Base-by-base conservation (phyloP, 1,140 invertebrate species). In the Palaemon carinicauda region DNA sequence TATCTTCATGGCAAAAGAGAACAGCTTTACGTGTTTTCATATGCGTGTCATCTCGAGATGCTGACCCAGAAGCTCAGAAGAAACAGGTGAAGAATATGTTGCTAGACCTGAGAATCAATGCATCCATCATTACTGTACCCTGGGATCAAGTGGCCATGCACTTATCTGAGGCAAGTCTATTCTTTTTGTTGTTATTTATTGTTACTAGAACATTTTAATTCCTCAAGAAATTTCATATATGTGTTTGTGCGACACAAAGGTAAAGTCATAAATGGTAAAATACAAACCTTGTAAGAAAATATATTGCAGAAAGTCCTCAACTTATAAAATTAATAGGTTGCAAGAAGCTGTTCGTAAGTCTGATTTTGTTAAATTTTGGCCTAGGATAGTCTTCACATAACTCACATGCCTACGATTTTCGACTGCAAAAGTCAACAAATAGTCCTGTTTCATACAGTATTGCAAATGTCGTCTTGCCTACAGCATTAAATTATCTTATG, bases 1-100 rank as follows among this genome's bases (percentile, higher is more conserved):
- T 92, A 29, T 89, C 91, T 17, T 90, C 91, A 79, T 94, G 95
- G 90, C 98, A 96, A 95, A 95, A 95, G 89, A 95, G 95, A 89
- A 93, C 97, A 54, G 93, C 94, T 27, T 92, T 99, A 41, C 93
- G 98, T 53, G 95, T 98, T 21, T 97, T 97, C 90, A 94, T 98
- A 29, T 97, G 96, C 90, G 91, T 89, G 50, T 89, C 89, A 27
- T 77, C 84, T 17, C 91, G 90, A 94, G 94, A 85, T 78, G 78
- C 85, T 52, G 81, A 87, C 53, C 85, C 81, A 51, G 90, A 88
- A 14, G 88, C 90, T 24, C 91, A 92, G 73, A 91, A 93, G 90
- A 90, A 91, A 77, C 93, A 93, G 88, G 91, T 94, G 80, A 91
- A 93, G 80, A 89, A 91, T 21, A 91, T 94, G 90, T 90, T 94